Conservation (phyloP, 2,797 vertebrate species). For the Sebastes ruberrimus region DNA sequence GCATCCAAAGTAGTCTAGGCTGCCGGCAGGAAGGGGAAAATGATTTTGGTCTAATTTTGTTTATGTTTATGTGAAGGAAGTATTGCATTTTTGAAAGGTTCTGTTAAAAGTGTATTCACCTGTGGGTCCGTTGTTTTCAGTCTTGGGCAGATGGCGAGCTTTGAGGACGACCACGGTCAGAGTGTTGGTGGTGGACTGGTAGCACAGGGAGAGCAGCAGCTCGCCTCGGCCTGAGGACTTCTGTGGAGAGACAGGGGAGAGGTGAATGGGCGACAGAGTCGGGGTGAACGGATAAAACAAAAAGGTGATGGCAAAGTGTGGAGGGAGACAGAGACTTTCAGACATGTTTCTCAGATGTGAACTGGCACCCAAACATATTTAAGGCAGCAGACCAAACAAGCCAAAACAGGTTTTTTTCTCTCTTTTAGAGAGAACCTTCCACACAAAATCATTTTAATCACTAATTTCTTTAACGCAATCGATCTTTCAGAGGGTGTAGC, state of each 20-base stretch:
- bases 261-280: background rate
- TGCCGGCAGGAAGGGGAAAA: slow-evolving; percentile 13
- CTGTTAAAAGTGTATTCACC: slow-evolving; percentile 73
- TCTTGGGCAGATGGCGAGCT: slow-evolving; percentile 95
- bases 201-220: slow-evolving; percentile 95
- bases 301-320: background rate
- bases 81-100: background rate
- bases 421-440: background rate
- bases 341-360: background rate
- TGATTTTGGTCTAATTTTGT: background rate
- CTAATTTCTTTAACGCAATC: no score
- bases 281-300: background rate
- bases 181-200: slow-evolving; percentile 96
- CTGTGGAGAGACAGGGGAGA: slow-evolving; percentile 72
- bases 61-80: background rate
- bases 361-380: background rate
- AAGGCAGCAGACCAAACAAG: background rate
- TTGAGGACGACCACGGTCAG: slow-evolving; percentile 98
- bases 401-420: background rate
- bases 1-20: slow-evolving; percentile 37
- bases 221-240: slow-evolving; percentile 93
- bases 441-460: no score
- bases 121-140: slow-evolving; percentile 92
- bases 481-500: no score
- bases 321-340: background rate